Conservation (phyloP, 2,888 invertebrate species). For the Sarcophaga caerulescens region DNA sequence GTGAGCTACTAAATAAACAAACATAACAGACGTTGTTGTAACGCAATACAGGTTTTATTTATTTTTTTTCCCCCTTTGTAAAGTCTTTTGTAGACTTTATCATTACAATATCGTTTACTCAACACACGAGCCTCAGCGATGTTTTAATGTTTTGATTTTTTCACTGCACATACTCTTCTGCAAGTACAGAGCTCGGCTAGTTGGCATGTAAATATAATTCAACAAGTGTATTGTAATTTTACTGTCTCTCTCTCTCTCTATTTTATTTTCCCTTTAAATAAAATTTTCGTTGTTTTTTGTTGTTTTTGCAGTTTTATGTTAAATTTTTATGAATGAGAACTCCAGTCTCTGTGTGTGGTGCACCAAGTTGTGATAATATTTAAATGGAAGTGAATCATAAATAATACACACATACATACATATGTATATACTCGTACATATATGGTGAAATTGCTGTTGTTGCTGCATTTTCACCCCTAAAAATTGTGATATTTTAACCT, state of each 20-base stretch:
- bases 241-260: background rate
- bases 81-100: background rate
- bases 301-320: too few relatives aligned
- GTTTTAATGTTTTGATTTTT: background rate
- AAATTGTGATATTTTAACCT: too few relatives aligned
- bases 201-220: background rate
- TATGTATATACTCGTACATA: too few relatives aligned
- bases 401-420: too few relatives aligned
- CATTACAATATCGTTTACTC: background rate
- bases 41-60: conserved; percentile 11
- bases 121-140: background rate
- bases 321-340: too few relatives aligned
- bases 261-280: background rate
- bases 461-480: too few relatives aligned
- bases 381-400: too few relatives aligned
- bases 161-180: background rate
- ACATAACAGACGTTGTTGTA: background rate
- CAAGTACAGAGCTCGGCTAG: background rate
- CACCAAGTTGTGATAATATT: too few relatives aligned
- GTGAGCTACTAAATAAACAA: conserved; percentile 8
- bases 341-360: too few relatives aligned
- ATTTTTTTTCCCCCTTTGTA: background rate
- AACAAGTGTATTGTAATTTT: background rate
- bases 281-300: background rate
- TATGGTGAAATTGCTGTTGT: too few relatives aligned